Evolutionary conservation across 2,113 vertebrate genomes (phyloP).

Genomic region (Austrofundulus limnaeus): DNA sequence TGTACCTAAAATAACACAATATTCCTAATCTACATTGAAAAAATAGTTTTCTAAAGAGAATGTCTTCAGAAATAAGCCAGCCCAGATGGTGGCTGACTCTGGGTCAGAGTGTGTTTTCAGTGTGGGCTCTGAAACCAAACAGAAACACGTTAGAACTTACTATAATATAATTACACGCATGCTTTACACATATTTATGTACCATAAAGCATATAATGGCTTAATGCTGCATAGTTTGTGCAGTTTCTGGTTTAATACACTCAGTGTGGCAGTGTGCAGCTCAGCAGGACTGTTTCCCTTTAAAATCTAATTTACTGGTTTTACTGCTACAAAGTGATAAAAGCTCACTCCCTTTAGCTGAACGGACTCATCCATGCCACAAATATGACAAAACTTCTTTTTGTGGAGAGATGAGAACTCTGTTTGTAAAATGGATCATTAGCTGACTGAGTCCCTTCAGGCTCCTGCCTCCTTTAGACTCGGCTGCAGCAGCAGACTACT

Average conservation of each 20-base stretch:
- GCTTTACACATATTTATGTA: conserved; percentile 3
- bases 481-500: too few relatives aligned
- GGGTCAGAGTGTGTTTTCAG: conserved; percentile 9
- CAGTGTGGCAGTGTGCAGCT: too few relatives aligned
- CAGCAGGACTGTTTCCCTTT: not conserved
- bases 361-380: not conserved
- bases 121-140: not conserved
- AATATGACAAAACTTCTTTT: not conserved
- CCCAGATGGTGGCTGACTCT: conserved; percentile 20
- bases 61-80: conserved; percentile 15
- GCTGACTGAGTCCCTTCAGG: not conserved
- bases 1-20: too few relatives aligned
- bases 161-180: not conserved
- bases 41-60: too few relatives aligned
- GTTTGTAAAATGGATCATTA: conserved; percentile 5
- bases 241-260: not conserved
- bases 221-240: not conserved
- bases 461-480: not conserved
- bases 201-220: not conserved
- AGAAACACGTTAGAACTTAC: conserved; percentile 18
- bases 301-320: conserved; percentile 2
- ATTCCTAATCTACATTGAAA: too few relatives aligned
- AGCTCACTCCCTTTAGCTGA: not conserved
- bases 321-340: not conserved
- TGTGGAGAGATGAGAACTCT: not conserved